These are phyloP conservation scores for Leptinotarsa tumamoca DNA, from an alignment of 2,888 invertebrate genomes.

Conservation along the genomic window DNA sequence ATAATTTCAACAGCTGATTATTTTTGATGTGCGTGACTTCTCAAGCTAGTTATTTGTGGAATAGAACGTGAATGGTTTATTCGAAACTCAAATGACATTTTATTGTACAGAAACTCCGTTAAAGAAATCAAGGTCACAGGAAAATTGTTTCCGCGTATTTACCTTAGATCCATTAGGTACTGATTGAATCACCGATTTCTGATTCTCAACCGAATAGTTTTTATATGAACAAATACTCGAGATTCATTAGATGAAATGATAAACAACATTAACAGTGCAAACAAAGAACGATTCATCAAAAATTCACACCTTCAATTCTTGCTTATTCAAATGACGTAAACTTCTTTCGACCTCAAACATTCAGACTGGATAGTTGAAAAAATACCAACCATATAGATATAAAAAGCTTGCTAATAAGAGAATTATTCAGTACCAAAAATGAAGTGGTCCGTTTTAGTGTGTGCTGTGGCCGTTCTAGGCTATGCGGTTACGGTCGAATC, in stretches of 20 bases:
- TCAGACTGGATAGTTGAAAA: constrained; percentile 12
- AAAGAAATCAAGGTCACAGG: background rate
- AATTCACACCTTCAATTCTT: constrained; percentile 18
- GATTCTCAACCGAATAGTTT: background rate
- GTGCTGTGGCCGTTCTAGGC: constrained; percentile 26
- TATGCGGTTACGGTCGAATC: constrained; percentile 21
- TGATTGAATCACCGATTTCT: background rate
- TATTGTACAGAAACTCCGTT: background rate
- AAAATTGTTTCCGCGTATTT: background rate
- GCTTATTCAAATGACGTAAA: constrained; percentile 16
- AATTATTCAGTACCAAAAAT: constrained; percentile 10
- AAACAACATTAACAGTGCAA: constrained; percentile 14
- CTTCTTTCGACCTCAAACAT: constrained; percentile 1
- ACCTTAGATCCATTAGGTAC: background rate
- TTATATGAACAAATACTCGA: background rate
- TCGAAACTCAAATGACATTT: background rate
- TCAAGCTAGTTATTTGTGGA: too few species aligned
- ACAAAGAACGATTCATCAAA: constrained; percentile 19
- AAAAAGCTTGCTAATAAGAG: constrained; percentile 13
- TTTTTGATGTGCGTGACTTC: too few species aligned
- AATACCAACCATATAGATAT: constrained; percentile 20
- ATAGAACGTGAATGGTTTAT: too few species aligned
- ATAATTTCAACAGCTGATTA: too few species aligned
- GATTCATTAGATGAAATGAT: background rate
- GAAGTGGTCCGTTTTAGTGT: constrained; percentile 30